Base-by-base conservation (phyloP, 2,888 invertebrate genomes). In the Fragum sueziense region DNA sequence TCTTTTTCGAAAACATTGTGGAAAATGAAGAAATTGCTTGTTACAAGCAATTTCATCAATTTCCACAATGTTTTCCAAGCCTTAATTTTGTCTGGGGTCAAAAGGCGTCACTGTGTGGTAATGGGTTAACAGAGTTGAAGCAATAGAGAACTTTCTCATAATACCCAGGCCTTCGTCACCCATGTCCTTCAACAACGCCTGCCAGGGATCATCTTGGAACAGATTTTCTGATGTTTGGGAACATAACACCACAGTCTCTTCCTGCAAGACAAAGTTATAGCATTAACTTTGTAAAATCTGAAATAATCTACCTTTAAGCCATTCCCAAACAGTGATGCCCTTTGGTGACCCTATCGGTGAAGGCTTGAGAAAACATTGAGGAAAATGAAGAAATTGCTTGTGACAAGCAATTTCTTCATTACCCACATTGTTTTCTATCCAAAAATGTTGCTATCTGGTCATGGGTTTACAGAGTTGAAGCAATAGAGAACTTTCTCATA, bases 151-250 rank as follows among this genome's bases (percentile, higher is more conserved):
- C 37, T 87, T 86, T 34, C 79, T 81, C 31, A 90, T 84, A 31
- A 89, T 62, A 41, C 76, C 67, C 7, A 81, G 47, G 20, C 89
- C 88, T 47, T 88, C 87, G 20, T 85, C 79, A n/a, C 88, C 89
- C 11, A 92, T 70, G 57, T 91, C 92, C n/a, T 61, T 57, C 22
- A 86, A 70, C 82, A 92, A 75, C 0, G 79, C 73, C 75, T 86
- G 84, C 92, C 92, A 92, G 0, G 89, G 87, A 0, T 77, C 59
- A 25, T 89, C 89, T 70, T 33, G 74, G 71, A 91, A 91, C 33
- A 87, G 77, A 59, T 90, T 90, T 51, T 91, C 90, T 20, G 85
- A 61, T 20, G 84, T 62, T 85, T 90, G 89, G 0, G 89, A 88
- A 25, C 85, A 84, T 22, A 85, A 34, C 14, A 88, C 74, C n/a